Evolutionary conservation across 2,888 invertebrate genomes (phyloP), one percentile per base, ranked within the genome.

Genomic region (Metalampra italica): DNA sequence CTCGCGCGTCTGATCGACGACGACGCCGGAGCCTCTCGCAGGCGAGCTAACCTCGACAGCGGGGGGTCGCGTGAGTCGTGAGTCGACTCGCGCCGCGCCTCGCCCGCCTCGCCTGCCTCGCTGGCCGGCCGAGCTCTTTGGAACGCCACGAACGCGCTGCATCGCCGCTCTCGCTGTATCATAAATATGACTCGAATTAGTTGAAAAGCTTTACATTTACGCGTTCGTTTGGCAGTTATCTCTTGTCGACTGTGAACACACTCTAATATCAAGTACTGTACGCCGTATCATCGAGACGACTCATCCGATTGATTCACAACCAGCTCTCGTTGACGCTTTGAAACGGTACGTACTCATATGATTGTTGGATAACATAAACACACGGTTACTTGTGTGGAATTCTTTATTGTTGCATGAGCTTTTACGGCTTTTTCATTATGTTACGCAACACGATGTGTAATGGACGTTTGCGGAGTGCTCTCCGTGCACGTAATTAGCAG

Each of bases 31-130:
- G 82, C 84, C 82, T 81, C 81, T 78, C 78, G 81, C 80, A 72
- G 75, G 75, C 80, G 76, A 78, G 74, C 81, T 81, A 83, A 83
- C 85, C 86, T 86, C 87, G 83, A 71, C 85, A 73, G 77, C 82
- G 82, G 86, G 85, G 88, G 86, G 88, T 86, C 84, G n/a, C n/a
- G 83, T 69, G 76, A 78, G 71, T 81, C 68, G 79, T 22, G 22
- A 76, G 8, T 37, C 36, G 43, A 9, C 14, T 29, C 15, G 43
- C 30, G 32, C 32, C 9, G 8, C 32, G 11, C 22, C 71, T 71
- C 71, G 71, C 34, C 22, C n/a, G n/a, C n/a, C n/a, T n/a, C n/a
- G n/a, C n/a, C n/a, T n/a, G n/a, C n/a, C n/a, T n/a, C n/a, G n/a
- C n/a, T 22, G 3, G 22, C 22, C 3, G 22, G 45, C 62, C 69